Conservation (phyloP, 2,797 vertebrate species). For the Rhinoraja longicauda region DNA sequence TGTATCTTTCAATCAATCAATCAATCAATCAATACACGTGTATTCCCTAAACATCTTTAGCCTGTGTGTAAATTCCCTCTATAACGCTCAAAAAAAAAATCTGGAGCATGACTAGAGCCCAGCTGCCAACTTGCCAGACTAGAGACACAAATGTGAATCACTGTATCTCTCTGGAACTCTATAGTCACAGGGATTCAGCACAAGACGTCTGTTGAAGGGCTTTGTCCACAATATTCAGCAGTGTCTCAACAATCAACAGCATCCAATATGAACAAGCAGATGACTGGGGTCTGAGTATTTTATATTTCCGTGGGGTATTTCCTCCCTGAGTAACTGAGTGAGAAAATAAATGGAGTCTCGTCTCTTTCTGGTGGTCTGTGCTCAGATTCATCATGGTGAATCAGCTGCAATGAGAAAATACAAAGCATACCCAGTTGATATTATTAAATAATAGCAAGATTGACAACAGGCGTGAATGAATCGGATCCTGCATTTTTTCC, state of each 20-base stretch:
- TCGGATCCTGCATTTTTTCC: background rate
- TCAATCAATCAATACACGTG: too few relatives aligned
- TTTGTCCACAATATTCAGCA: background rate
- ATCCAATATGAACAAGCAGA: background rate
- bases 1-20: too few relatives aligned
- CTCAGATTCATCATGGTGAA: background rate
- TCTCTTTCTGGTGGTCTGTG: slow-evolving; percentile 27
- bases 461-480: background rate
- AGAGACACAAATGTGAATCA: slow-evolving; percentile 37
- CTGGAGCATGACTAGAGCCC: too few relatives aligned
- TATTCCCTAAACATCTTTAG: too few relatives aligned
- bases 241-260: background rate
- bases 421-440: background rate
- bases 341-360: slow-evolving; percentile 33
- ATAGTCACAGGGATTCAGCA: slow-evolving; percentile 5
- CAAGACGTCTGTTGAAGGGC: slow-evolving; percentile 28
- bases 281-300: background rate
- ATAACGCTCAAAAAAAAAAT: too few relatives aligned
- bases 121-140: slow-evolving; percentile 20
- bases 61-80: too few relatives aligned
- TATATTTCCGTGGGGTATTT: background rate
- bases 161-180: background rate
- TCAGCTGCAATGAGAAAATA: slow-evolving; percentile 16
- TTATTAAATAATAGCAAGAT: slow-evolving; percentile 1
- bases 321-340: slow-evolving; percentile 28